Percentiles rank a stretch among this genome's conserved stretches.
Conservation (phyloP, 2,113 vertebrate species). For the Apodemus sylvaticus region DNA sequence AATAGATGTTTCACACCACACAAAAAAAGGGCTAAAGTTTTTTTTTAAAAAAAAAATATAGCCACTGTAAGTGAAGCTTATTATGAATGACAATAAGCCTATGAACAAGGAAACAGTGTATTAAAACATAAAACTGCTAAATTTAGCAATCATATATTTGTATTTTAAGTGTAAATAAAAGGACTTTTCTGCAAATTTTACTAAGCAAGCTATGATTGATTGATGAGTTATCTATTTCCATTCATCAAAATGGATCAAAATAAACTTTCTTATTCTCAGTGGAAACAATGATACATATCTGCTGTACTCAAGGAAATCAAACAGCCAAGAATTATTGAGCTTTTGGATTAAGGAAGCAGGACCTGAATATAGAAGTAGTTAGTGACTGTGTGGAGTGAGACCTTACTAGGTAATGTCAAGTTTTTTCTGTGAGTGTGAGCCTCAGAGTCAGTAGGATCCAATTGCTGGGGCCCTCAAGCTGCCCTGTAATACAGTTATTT, state of each 20-base stretch:
- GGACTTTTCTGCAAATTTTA: neutral
- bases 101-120: neutral
- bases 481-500: neutral
- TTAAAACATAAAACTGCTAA: slow-evolving; percentile 52
- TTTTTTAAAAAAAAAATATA: slow-evolving; percentile 66
- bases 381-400: slow-evolving; percentile 4
- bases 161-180: slow-evolving; percentile 42
- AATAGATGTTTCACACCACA: slow-evolving; percentile 60
- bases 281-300: slow-evolving; percentile 62
- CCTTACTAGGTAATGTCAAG: neutral
- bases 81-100: slow-evolving; percentile 32
- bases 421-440: neutral
- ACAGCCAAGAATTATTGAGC: slow-evolving; percentile 24
- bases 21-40: slow-evolving; percentile 53
- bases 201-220: slow-evolving; percentile 12
- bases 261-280: slow-evolving; percentile 1
- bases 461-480: neutral
- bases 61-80: slow-evolving; percentile 43
- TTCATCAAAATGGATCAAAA: slow-evolving; percentile 36
- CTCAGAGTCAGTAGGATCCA: slow-evolving; percentile 38
- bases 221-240: slow-evolving; percentile 18
- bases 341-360: neutral
- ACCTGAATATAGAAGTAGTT: neutral
- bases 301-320: slow-evolving; percentile 51
- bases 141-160: neutral